phyloP scores from a whole-genome alignment of 2,797 vertebrate genomes.

The Myotis planiceps region DNA sequence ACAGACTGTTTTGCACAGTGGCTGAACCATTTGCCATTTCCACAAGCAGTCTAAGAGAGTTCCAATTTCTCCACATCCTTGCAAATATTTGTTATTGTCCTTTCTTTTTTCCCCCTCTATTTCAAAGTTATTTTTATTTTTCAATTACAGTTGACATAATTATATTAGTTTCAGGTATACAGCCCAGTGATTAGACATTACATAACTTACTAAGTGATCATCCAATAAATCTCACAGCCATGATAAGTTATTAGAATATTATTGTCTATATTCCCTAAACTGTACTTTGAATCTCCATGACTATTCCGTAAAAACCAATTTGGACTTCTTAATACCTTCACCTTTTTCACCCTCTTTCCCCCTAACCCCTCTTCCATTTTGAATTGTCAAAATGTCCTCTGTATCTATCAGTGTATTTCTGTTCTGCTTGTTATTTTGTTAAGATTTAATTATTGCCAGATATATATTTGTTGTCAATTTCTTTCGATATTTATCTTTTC shows the following conservation, averaged over 20 bases:
- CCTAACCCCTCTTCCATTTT: background rate
- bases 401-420: background rate
- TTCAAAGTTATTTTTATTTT: background rate
- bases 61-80: background rate
- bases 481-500: background rate
- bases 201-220: background rate
- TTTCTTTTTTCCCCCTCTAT: background rate
- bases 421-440: background rate
- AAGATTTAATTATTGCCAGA: background rate
- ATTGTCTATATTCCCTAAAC: background rate
- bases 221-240: background rate
- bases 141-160: background rate
- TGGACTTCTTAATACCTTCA: background rate
- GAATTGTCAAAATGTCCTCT: background rate
- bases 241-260: background rate
- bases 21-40: background rate
- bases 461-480: background rate
- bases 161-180: background rate
- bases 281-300: background rate
- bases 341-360: background rate
- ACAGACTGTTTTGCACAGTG: background rate
- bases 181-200: background rate
- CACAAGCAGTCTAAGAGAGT: background rate
- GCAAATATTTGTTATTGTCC: background rate
- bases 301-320: background rate